Conservation (phyloP, 53 echinoderm and acorn worm species). For the Holothuria leucospilota region DNA sequence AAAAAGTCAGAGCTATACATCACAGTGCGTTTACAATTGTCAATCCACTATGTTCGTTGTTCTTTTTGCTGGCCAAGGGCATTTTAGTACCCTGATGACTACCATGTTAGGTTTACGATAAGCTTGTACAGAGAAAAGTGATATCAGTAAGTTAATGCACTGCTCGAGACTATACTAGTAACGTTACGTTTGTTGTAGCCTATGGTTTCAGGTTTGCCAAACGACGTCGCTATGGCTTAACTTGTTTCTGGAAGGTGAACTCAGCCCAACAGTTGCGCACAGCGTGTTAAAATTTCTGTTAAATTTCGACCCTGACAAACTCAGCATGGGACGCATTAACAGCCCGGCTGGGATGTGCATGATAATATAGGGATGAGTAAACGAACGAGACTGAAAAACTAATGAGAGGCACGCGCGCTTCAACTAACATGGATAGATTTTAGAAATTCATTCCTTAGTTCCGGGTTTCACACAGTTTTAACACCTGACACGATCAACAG, state of each 20-base stretch:
- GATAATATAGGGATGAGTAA: neutral
- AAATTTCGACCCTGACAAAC: constrained; percentile 50
- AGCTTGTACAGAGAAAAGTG: too few relatives aligned
- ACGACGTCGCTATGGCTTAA: too few relatives aligned
- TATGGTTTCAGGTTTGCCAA: too few relatives aligned
- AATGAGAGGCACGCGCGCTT: constrained; percentile 50
- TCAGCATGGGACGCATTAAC: constrained; percentile 47
- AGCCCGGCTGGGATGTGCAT: constrained; percentile 18
- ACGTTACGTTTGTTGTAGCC: too few relatives aligned
- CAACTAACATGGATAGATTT: constrained; percentile 13
- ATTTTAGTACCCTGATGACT: too few relatives aligned
- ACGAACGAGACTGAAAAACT: neutral
- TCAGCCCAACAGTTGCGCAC: constrained; percentile 30
- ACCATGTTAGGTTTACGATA: too few relatives aligned
- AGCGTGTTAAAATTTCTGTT: constrained; percentile 42
- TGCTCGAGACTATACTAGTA: too few relatives aligned
- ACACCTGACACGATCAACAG: constrained; percentile 24
- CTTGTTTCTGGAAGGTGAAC: constrained; percentile 1
- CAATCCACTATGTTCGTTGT: too few relatives aligned
- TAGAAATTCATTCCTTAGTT: neutral
- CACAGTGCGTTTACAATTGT: neutral
- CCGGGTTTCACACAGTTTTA: constrained; percentile 1
- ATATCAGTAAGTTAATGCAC: too few relatives aligned
- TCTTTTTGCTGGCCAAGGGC: too few relatives aligned
- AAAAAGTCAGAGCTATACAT: neutral